Evolutionary conservation across 2,888 invertebrate species (phyloP).

Genomic region (Rhamphomyia laevipes): DNA sequence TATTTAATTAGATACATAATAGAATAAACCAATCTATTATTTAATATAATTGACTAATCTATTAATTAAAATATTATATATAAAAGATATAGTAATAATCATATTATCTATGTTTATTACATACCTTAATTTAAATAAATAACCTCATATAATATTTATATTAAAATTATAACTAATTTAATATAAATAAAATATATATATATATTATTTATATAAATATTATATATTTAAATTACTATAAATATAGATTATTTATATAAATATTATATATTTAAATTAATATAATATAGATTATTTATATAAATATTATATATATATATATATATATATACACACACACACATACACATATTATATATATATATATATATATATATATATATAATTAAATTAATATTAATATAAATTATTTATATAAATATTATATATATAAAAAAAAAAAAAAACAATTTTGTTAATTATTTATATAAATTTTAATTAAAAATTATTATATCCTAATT

Average conservation of each 20-base stretch:
- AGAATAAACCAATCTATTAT: neutral
- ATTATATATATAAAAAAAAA: conserved; percentile 8
- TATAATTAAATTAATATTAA: conserved; percentile 25
- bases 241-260: neutral
- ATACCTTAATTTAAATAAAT: conserved; percentile 1
- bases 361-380: conserved; percentile 36
- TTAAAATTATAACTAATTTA: conserved; percentile 5
- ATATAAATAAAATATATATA: conserved; percentile 9
- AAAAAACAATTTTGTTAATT: conserved; percentile 8
- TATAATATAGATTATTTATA: conserved; percentile 5
- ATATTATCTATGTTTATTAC: conserved; percentile 1
- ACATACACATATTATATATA: conserved; percentile 21
- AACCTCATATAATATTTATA: conserved; percentile 10
- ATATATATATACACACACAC: conserved; percentile 12
- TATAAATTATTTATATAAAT: conserved; percentile 20
- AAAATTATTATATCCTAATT: conserved; percentile 4
- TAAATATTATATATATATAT: conserved; percentile 3
- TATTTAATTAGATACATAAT: neutral
- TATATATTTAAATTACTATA: conserved; percentile 9
- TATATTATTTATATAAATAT: conserved; percentile 8
- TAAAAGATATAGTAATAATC: neutral
- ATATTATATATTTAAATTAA: conserved; percentile 5
- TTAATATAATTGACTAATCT: conserved; percentile 7
- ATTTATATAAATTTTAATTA: conserved; percentile 12
- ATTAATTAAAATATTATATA: conserved; percentile 4